Conservation (phyloP, 2,888 invertebrate species). For the Alviniconcha strummeri region DNA sequence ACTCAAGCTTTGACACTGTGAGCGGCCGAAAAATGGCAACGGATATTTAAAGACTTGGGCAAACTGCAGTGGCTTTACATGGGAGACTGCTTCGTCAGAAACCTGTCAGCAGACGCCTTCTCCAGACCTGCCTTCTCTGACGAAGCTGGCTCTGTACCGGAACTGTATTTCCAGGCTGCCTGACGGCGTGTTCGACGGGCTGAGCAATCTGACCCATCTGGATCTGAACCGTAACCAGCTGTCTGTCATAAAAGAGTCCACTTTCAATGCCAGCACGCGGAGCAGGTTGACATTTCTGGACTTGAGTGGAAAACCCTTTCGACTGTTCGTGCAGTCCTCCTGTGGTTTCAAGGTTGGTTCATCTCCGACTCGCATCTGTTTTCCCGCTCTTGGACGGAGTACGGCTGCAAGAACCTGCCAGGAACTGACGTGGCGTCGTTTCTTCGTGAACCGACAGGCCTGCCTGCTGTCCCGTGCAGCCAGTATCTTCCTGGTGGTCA, state of each 20-base stretch:
- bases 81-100: background rate
- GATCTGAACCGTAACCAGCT: background rate
- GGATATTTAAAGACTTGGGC: background rate
- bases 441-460: background rate
- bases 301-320: slow-evolving; percentile 6
- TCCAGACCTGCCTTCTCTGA: background rate
- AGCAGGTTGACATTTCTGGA: background rate
- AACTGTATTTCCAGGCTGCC: background rate
- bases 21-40: background rate
- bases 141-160: background rate
- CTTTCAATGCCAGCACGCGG: background rate
- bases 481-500: background rate
- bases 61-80: background rate
- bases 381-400: background rate
- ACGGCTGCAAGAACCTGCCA: background rate
- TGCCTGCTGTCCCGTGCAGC: background rate
- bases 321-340: slow-evolving; percentile 7
- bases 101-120: background rate
- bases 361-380: background rate
- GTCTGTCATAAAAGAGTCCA: background rate
- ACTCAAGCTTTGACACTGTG: background rate
- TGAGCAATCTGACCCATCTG: background rate
- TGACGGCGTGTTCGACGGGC: background rate
- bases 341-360: slow-evolving; percentile 9
- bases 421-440: background rate